phyloP scores from a whole-genome alignment of 2,888 invertebrate species.

The Neria commutata region DNA sequence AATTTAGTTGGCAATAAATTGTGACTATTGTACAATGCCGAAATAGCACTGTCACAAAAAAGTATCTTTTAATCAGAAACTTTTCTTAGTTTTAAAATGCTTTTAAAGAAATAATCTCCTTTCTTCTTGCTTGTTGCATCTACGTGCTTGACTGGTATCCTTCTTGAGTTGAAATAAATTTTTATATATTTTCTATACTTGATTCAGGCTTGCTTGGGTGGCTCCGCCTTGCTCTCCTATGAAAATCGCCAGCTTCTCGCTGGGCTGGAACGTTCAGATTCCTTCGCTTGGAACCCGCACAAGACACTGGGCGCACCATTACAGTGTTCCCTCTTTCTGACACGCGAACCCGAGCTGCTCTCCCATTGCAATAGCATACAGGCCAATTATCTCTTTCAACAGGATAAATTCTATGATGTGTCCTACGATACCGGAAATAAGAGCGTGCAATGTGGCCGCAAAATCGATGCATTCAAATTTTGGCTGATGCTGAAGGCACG shows the following conservation, averaged over 20 bases:
- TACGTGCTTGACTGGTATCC: no score
- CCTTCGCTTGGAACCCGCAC: slow-evolving; percentile 85
- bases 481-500: slow-evolving; percentile 92
- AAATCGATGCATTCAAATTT: slow-evolving; percentile 88
- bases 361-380: slow-evolving; percentile 70
- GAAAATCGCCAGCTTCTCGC: slow-evolving; percentile 68
- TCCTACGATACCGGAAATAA: slow-evolving; percentile 84
- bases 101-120: no score
- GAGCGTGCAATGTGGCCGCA: slow-evolving; percentile 90
- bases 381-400: slow-evolving; percentile 81
- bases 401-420: slow-evolving; percentile 83
- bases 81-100: no score
- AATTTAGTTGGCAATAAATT: no score
- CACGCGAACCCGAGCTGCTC: slow-evolving; percentile 64
- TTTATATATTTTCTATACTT: no score
- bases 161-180: no score
- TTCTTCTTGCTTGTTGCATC: no score
- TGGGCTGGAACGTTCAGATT: slow-evolving; percentile 68
- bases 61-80: no score
- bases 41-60: no score
- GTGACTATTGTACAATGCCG: no score
- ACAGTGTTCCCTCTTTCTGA: slow-evolving; percentile 76
- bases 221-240: slow-evolving; percentile 72
- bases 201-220: slow-evolving; percentile 81
- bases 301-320: slow-evolving; percentile 82